Base-by-base conservation (phyloP, 2,888 invertebrate genomes). In the Philereme transversata region DNA sequence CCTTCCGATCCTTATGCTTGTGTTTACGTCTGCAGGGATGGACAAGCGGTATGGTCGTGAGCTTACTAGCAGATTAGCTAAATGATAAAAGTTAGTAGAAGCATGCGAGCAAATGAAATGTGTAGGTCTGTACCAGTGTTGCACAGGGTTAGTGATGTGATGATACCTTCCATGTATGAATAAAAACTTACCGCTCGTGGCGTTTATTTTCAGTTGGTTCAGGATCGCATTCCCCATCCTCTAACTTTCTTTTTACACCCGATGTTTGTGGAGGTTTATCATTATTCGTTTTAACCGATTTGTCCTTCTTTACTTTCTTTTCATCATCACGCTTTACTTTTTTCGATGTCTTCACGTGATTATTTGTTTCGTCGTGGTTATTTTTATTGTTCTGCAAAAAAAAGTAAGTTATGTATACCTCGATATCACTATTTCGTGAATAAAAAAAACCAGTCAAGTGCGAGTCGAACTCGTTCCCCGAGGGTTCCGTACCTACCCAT, bases 151-250 rank as follows among this genome's bases (percentile, higher is more conserved):
- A 60, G 47, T 51, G 43, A 52, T 36, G 38, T 60, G 44, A 51
- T 70, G 70, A 58, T 47, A 35, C 22, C 9, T 38, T 10, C 6
- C 5, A 47, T 35, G 40, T 44, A 55, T 4, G 5, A 22, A n/a
- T 35, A 40, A 40, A 22, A 40, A 65, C 70, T 89, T 73, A 93
- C 93, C 79, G 92, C 81, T 91, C 92, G 55, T 90, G 91, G 62
- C 94, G 86, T 82, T 93, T 93, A 66, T 82, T 91, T 60, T 92
- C 93, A 53, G 73, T 84, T 0, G 84, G 77, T 46, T 93, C 93
- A 2, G 89, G 88, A 64, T 93, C 91, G 64, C 89, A 90, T 72
- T 91, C 92, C 0, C 93, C 94, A 66, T 94, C 94, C 71, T 94
- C 94, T 36, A 94, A 81, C 76, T 94, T 94, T 65, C 94, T 85